Conservation (phyloP, 2,113 vertebrate genomes). For the Pan paniscus region DNA sequence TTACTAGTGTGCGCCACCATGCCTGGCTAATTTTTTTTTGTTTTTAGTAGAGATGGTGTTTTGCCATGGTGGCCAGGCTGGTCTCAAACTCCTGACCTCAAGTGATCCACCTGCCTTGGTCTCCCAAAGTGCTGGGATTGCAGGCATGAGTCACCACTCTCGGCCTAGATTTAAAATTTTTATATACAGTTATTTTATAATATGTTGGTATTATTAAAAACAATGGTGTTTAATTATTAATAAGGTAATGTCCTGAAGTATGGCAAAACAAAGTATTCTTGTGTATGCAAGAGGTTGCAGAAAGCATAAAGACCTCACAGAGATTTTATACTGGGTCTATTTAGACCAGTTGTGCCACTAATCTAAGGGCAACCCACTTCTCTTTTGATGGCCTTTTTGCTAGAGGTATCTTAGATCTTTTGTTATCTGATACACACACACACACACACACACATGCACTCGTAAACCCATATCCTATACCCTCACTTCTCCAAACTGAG, state of each 20-base stretch:
- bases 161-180: not conserved
- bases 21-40: accelerated
- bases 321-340: not conserved
- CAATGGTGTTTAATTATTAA: not conserved
- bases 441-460: too few species aligned
- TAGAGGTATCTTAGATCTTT: not conserved
- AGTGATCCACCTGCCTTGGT: too few species aligned
- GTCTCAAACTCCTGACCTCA: too few species aligned
- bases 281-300: not conserved
- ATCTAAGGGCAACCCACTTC: not conserved
- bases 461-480: not conserved
- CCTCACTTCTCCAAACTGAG: not conserved
- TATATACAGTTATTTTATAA: not conserved
- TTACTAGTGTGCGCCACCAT: too few species aligned
- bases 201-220: not conserved
- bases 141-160: too few species aligned
- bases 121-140: too few species aligned
- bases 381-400: not conserved
- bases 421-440: not conserved
- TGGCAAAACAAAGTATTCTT: not conserved
- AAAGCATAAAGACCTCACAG: not conserved
- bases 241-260: not conserved
- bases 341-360: not conserved
- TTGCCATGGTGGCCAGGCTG: too few species aligned
- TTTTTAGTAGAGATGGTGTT: too few species aligned